phyloP scores from a whole-genome alignment of 2,888 invertebrate genomes.

The Timema podura region DNA sequence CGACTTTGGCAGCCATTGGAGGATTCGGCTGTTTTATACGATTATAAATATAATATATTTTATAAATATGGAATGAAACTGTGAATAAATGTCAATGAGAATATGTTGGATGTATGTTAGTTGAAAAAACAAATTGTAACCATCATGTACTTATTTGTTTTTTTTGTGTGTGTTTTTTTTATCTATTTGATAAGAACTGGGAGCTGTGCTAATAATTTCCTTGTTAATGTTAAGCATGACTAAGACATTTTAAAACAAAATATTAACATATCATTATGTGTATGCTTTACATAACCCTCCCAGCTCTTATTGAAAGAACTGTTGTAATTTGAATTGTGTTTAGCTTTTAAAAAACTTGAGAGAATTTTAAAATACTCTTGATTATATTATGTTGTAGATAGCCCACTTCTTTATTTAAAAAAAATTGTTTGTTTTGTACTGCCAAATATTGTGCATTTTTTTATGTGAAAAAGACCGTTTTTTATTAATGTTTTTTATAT shows the following conservation, averaged over 20 bases:
- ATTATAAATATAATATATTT: slow-evolving; percentile 30
- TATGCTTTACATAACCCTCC: slow-evolving; percentile 25
- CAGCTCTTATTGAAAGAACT: no score
- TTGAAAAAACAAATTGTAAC: no score
- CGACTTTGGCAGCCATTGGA: slow-evolving; percentile 33
- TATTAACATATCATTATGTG: slow-evolving; percentile 22
- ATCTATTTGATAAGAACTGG: slow-evolving; percentile 24
- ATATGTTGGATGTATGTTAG: slow-evolving; percentile 19
- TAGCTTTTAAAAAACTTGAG: no score
- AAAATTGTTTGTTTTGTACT: no score
- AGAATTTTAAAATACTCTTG: no score
- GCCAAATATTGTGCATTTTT: no score
- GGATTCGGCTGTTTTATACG: slow-evolving; percentile 30
- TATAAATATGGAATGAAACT: slow-evolving; percentile 27
- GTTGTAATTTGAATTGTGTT: no score
- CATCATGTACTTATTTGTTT: slow-evolving; percentile 6
- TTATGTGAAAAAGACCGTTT: no score
- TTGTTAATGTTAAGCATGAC: slow-evolving; percentile 18
- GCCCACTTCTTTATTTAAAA: no score
- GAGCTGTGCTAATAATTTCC: slow-evolving; percentile 21
- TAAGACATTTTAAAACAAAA: slow-evolving; percentile 21
- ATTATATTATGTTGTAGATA: no score
- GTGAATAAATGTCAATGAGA: slow-evolving; percentile 18
- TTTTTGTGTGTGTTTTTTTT: slow-evolving; percentile 20
- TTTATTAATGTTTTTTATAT: no score